Percentiles rank a stretch among this genome's conserved stretches.
phyloP scores from a whole-genome alignment of 2,113 vertebrate species.

The Laticauda colubrina region DNA sequence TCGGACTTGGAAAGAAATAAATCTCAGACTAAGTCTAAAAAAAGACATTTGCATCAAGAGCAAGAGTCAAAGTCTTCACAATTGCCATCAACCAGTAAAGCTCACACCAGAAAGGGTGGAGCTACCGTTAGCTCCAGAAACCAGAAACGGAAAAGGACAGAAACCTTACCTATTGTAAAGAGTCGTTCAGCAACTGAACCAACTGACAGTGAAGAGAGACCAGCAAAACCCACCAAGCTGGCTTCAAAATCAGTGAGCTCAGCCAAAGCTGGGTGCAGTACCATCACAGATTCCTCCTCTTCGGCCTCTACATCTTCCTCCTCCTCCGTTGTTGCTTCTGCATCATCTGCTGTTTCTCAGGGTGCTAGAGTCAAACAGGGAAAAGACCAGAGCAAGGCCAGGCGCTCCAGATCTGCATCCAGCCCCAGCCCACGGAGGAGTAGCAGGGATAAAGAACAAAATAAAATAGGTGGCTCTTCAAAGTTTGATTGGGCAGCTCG shows the following conservation, averaged over 20 bases:
- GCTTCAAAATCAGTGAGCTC: slow-evolving; percentile 99
- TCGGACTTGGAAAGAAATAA: slow-evolving; percentile 78
- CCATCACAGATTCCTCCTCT: slow-evolving; percentile 94
- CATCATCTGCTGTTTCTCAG: slow-evolving; percentile 84
- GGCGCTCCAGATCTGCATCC: slow-evolving; percentile 94
- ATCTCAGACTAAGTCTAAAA: slow-evolving; percentile 88
- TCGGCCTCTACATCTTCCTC: slow-evolving; percentile 91
- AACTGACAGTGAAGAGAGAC: slow-evolving; percentile 90
- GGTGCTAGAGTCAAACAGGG: slow-evolving; percentile 97
- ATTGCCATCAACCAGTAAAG: slow-evolving; percentile 85
- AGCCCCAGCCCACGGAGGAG: slow-evolving; percentile 96
- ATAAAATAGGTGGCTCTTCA: slow-evolving; percentile 91
- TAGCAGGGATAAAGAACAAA: slow-evolving; percentile 95
- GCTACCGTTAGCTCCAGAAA: slow-evolving; percentile 82
- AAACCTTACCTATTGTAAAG: slow-evolving; percentile 84
- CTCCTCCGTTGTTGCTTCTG: slow-evolving; percentile 84
- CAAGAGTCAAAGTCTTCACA: slow-evolving; percentile 75
- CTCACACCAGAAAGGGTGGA: slow-evolving; percentile 89
- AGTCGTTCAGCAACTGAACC: slow-evolving; percentile 85
- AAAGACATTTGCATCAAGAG: slow-evolving; percentile 84
- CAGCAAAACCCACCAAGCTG: slow-evolving; percentile 99
- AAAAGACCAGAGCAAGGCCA: slow-evolving; percentile 96
- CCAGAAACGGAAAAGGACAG: slow-evolving; percentile 96
- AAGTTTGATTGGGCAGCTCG: slow-evolving; percentile 99
- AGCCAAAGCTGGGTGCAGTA: slow-evolving; percentile 99